Evolutionary conservation across 2,888 invertebrate genomes (phyloP).

Genomic region (Caenorhabditis imperialis): DNA sequence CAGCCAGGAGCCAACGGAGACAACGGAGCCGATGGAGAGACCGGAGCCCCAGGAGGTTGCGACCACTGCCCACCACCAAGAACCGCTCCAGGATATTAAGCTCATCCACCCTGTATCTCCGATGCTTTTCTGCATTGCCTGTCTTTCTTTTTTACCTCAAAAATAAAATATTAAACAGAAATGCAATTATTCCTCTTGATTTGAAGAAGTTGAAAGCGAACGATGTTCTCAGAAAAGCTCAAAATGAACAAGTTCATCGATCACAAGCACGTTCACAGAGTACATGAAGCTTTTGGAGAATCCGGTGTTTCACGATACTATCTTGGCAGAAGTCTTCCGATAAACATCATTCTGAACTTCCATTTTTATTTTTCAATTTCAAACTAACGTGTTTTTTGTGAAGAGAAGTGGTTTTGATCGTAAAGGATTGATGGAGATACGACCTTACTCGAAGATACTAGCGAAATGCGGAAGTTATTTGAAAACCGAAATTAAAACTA

Average conservation of each 20-base stretch:
- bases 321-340: no score
- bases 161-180: conserved; percentile 40
- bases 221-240: no score
- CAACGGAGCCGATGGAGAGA: conserved; percentile 67
- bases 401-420: conserved; percentile 1
- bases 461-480: conserved; percentile 40
- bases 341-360: no score
- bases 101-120: conserved; percentile 47
- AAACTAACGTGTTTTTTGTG: neutral
- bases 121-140: conserved; percentile 44
- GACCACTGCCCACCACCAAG: conserved; percentile 74
- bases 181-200: no score
- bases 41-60: conserved; percentile 70
- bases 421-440: conserved; percentile 25
- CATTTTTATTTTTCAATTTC: no score
- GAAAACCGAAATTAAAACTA: conserved; percentile 27
- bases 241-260: no score
- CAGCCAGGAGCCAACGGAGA: conserved; percentile 64
- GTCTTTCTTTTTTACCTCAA: conserved; percentile 48
- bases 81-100: conserved; percentile 72
- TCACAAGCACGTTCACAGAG: no score
- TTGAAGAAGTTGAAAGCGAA: no score
- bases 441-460: conserved; percentile 31
- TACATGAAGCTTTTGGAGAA: no score
- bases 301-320: no score